A percentile compares a stretch with the other conserved stretches of the same genome.
phyloP scores from a whole-genome alignment of 2,113 vertebrate genomes.

The Coracopsis vasa region DNA sequence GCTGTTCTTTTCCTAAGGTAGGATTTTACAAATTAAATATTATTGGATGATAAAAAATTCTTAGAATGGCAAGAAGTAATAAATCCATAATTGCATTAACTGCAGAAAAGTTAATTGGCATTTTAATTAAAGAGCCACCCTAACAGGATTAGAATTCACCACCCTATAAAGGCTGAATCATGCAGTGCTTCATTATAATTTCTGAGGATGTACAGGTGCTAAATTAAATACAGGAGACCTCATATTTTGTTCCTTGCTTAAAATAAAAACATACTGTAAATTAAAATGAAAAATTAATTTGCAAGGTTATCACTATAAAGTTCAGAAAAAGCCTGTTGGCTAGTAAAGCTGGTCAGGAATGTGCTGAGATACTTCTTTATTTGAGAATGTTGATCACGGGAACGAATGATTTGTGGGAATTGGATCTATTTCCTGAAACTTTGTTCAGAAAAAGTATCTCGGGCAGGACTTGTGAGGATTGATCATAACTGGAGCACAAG shows the following conservation, averaged over 20 bases:
- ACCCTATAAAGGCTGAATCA: conserved; percentile 17
- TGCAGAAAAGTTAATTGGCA: conserved; percentile 42
- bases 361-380: not conserved
- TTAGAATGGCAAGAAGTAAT: conserved; percentile 32
- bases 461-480: not conserved
- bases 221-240: conserved; percentile 47
- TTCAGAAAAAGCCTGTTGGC: not conserved
- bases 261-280: conserved; percentile 50
- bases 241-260: not conserved
- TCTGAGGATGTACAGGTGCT: conserved; percentile 26
- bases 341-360: not conserved
- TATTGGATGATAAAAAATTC: conserved; percentile 30
- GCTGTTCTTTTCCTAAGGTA: not conserved
- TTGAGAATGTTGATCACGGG: not conserved
- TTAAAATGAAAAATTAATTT: conserved; percentile 54
- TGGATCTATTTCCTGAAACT: not conserved
- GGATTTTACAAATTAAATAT: conserved; percentile 44
- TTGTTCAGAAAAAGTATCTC: not conserved
- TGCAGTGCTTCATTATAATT: conserved; percentile 30
- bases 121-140: conserved; percentile 60
- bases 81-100: conserved; percentile 52
- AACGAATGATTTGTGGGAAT: not conserved
- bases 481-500: not conserved
- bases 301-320: not conserved
- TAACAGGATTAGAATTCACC: conserved; percentile 54